Evolutionary conservation across 2,113 vertebrate genomes (phyloP), one percentile per base, ranked within the genome.

Genomic region (Prunella himalayana): DNA sequence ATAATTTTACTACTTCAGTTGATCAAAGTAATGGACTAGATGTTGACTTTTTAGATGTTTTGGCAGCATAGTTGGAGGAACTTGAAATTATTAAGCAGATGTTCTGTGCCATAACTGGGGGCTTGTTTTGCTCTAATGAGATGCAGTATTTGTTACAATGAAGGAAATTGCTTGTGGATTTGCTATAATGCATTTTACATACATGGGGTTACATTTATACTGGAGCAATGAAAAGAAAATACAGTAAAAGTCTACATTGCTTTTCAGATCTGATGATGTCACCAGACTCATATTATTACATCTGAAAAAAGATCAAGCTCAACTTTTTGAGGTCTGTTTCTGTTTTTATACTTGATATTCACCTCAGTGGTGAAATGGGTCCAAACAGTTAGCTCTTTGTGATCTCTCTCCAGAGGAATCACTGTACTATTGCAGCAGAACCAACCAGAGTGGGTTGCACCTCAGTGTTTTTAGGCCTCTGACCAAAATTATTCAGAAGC

Each of bases 11-110:
- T 86, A 56, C 79, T 82, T 75, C 65, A 71, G 13, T 1, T 79
- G 93, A 94, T 95, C 93, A 94, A 84, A 94, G 82, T 35, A 41
- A 88, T 41, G 50, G 76, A 72, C 53, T 71, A 45, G 76, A 95
- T 75, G 93, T 30, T 86, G 71, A 95, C 50, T 92, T 91, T 84
- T 82, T 56, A 78, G 77, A 79, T 72, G n/a, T 63, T 95, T 57
- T 95, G 94, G 95, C 95, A 96, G 64, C 89, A 77, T 9, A 81
- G 85, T 23, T 90, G 80, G 75, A 90, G 66, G 77, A 95, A 91
- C 82, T 89, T 71, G 91, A 95, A 97, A 97, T 98, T 94, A 94
- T 95, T 97, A 95, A 97, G 93, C 97, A 98, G 97, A 98, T 97
- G 95, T 97, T 96, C 95, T 92, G 56, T 2, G 10, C 51, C 64